Percentiles rank a stretch among this genome's conserved stretches.
phyloP scores from a whole-genome alignment of 1,140 invertebrate species.

The Lithobius niger region DNA sequence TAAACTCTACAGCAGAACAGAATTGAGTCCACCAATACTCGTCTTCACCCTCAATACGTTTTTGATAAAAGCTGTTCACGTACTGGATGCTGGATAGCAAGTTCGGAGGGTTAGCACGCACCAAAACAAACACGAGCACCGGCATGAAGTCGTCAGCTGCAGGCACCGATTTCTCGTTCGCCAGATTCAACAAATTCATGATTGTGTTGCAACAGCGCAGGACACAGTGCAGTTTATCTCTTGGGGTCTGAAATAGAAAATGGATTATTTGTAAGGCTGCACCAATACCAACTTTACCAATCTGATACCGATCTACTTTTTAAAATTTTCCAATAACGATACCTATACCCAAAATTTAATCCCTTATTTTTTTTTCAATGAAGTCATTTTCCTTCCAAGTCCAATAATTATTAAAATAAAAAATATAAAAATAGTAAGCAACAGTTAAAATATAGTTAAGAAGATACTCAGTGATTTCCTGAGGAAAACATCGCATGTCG shows the following conservation, averaged over 20 bases:
- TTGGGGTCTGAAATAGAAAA: constrained; percentile 48
- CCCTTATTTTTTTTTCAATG: too few species aligned
- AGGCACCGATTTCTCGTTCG: constrained; percentile 60
- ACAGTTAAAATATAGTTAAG: too few species aligned
- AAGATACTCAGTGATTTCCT: too few species aligned
- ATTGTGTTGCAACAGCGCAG: constrained; percentile 73
- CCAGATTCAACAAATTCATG: constrained; percentile 77
- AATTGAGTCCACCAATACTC: constrained; percentile 99
- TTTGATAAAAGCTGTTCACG: constrained; percentile 80
- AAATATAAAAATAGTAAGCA: too few species aligned
- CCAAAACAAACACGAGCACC: constrained; percentile 89
- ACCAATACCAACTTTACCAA: too few species aligned
- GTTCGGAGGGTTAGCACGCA: constrained; percentile 89
- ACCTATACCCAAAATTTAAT: too few species aligned
- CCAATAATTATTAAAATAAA: too few species aligned
- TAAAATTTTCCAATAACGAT: too few species aligned
- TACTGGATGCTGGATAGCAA: constrained; percentile 95
- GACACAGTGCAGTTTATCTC: constrained; percentile 84
- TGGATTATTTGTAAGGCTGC: too few species aligned
- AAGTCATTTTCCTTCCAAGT: too few species aligned
- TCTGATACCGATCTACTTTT: too few species aligned
- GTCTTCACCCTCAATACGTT: constrained; percentile 73
- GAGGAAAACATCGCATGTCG: too few species aligned
- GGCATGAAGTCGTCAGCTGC: constrained; percentile 95
- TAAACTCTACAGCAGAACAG: constrained; percentile 89